A percentile compares a stretch with the other conserved stretches of the same genome.
phyloP scores from a whole-genome alignment of 2,888 invertebrate genomes.

The Gymnosoma rotundatum region DNA sequence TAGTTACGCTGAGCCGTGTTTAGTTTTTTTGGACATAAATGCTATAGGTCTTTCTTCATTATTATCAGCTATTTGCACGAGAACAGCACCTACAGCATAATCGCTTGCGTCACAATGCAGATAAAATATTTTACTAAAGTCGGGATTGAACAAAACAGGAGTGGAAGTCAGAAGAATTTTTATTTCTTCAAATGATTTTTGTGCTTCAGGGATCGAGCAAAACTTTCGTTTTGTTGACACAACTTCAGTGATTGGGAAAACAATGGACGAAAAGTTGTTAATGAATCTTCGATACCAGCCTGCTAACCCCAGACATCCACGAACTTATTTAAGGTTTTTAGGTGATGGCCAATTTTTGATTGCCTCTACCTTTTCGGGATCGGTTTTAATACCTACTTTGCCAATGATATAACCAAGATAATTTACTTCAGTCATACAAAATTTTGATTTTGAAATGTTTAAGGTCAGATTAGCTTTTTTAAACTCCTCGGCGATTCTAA shows the following conservation, averaged over 20 bases:
- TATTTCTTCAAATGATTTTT: background rate
- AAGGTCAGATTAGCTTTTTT: constrained; percentile 5
- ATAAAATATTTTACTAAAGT: constrained; percentile 54
- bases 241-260: constrained; percentile 45
- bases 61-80: constrained; percentile 44
- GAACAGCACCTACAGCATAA: constrained; percentile 26
- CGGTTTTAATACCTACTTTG: background rate
- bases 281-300: background rate
- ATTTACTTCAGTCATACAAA: background rate
- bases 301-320: background rate
- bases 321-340: background rate
- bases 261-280: constrained; percentile 24
- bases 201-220: background rate
- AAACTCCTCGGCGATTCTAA: background rate
- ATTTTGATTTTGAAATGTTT: background rate
- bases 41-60: constrained; percentile 36
- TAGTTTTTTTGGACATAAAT: constrained; percentile 55
- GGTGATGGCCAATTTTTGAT: background rate
- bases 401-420: background rate
- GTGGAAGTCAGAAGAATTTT: constrained; percentile 12
- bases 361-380: background rate
- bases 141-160: constrained; percentile 55
- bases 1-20: constrained; percentile 46
- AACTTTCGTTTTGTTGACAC: constrained; percentile 24
- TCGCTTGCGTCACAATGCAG: constrained; percentile 62